phyloP scores from a whole-genome alignment of 2,888 invertebrate species.

The Acronicta alni region DNA sequence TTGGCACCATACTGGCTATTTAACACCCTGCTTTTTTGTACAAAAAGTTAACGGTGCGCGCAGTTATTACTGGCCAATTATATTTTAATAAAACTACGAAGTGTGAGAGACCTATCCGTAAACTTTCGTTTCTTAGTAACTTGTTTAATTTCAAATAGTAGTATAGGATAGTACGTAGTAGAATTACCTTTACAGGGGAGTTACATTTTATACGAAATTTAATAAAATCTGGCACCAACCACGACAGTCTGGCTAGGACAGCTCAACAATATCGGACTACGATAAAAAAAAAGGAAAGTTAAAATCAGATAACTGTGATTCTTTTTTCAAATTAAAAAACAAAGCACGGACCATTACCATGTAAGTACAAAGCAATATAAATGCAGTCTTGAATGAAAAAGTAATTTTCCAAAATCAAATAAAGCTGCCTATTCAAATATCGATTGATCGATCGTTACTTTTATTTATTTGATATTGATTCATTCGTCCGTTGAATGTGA shows the following conservation, averaged over 20 bases:
- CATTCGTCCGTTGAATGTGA: conserved; percentile 77
- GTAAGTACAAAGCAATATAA: conserved; percentile 5
- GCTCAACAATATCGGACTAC: too few relatives aligned
- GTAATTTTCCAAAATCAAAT: conserved; percentile 70
- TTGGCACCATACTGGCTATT: conserved; percentile 81
- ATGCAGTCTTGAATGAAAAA: conserved; percentile 46
- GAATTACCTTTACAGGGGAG: too few relatives aligned
- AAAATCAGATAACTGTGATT: background rate
- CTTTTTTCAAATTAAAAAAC: conserved; percentile 17
- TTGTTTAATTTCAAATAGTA: background rate
- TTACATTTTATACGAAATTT: too few relatives aligned
- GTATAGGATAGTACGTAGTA: too few relatives aligned
- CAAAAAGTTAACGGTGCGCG: conserved; percentile 63
- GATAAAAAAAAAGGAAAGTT: background rate
- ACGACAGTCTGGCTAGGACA: too few relatives aligned
- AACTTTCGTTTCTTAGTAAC: conserved; percentile 29
- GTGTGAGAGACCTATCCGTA: conserved; percentile 36
- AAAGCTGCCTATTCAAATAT: conserved; percentile 78
- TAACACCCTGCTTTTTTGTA: conserved; percentile 72
- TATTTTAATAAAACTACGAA: conserved; percentile 35
- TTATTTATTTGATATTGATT: conserved; percentile 83
- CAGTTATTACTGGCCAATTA: conserved; percentile 63
- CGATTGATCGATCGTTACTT: conserved; percentile 86
- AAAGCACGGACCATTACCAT: conserved; percentile 10
- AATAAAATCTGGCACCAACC: too few relatives aligned